Conservation (phyloP, 2,888 invertebrate species). For the Liposcelis brunnea region DNA sequence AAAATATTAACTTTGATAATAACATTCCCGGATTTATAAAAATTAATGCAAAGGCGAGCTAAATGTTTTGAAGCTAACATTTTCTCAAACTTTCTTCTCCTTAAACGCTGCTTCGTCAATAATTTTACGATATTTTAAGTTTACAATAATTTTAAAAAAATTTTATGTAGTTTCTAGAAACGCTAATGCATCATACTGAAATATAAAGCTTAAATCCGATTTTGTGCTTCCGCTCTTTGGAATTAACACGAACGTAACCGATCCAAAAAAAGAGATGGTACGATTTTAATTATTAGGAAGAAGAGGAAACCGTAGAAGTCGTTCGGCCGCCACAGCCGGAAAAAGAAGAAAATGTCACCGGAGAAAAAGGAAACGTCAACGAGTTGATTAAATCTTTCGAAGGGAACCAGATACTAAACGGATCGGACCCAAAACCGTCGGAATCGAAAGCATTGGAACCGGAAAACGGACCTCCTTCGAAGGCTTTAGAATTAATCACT, state of each 20-base stretch:
- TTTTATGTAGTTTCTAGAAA: too few relatives aligned
- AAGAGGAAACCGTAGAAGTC: too few relatives aligned
- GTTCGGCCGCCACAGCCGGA: too few relatives aligned
- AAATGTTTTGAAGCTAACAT: conserved; percentile 9
- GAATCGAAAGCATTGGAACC: not conserved
- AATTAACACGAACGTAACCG: too few relatives aligned
- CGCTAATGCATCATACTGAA: too few relatives aligned
- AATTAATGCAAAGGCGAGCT: not conserved
- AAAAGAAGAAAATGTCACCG: not conserved
- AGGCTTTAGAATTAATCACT: not conserved
- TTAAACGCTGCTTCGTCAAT: not conserved
- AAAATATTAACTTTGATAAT: too few relatives aligned
- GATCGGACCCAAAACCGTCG: not conserved
- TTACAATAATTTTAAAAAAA: too few relatives aligned
- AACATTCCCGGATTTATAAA: not conserved
- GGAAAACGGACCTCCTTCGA: not conserved
- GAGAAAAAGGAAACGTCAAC: not conserved
- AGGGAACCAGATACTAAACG: not conserved
- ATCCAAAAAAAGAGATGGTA: too few relatives aligned
- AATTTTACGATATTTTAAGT: too few relatives aligned
- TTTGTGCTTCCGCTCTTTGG: too few relatives aligned
- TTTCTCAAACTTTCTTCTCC: not conserved
- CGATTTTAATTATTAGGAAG: too few relatives aligned
- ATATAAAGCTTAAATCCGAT: too few relatives aligned
- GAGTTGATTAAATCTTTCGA: not conserved